Evolutionary conservation across 2,113 vertebrate species (phyloP).

Genomic region (Burhinus oedicnemus): DNA sequence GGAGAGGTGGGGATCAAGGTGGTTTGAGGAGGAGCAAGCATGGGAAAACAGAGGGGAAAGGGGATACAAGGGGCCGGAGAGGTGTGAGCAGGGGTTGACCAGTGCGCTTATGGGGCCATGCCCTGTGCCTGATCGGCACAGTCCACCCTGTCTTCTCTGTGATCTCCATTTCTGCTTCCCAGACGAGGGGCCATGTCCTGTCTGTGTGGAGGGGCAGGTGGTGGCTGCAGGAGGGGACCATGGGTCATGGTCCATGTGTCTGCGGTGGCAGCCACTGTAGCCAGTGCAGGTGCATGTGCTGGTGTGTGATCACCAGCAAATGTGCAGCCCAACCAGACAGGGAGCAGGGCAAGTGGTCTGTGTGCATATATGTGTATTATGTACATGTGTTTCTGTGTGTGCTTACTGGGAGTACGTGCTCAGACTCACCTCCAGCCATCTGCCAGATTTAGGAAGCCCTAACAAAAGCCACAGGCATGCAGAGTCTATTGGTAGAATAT

Average conservation of each 20-base stretch:
- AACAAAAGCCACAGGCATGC: background rate
- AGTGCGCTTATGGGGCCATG: accelerated
- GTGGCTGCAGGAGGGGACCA: accelerated
- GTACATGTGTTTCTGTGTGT: accelerated
- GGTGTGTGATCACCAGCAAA: background rate
- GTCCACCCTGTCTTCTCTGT: background rate
- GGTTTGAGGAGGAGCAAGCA: background rate
- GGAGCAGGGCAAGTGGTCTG: accelerated
- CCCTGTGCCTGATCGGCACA: accelerated
- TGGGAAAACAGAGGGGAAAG: background rate
- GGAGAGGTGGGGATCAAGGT: background rate
- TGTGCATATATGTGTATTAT: background rate
- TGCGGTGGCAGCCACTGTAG: background rate
- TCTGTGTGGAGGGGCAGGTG: background rate
- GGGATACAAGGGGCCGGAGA: accelerated
- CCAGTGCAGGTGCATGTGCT: accelerated
- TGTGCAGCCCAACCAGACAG: accelerated
- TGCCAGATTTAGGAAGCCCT: background rate
- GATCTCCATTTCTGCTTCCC: background rate
- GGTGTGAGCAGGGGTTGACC: background rate
- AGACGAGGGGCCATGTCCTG: accelerated
- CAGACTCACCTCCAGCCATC: background rate
- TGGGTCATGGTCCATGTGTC: accelerated
- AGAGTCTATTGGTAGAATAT: background rate
- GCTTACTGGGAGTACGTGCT: background rate